Base-by-base conservation (phyloP, 2,888 invertebrate species). In the Endomychus coccineus region DNA sequence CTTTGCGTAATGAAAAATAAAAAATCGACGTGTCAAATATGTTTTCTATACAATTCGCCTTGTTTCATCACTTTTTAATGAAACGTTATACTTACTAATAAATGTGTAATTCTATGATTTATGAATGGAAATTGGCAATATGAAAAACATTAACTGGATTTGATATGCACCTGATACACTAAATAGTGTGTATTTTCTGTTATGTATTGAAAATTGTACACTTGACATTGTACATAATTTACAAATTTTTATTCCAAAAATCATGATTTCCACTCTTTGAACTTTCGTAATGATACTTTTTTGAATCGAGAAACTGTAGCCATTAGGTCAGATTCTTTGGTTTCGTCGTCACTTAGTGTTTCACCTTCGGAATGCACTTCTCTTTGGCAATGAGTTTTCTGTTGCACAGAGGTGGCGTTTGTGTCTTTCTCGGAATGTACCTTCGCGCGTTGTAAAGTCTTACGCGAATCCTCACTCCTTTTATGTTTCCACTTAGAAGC, bases 221-320 rank as follows among this genome's bases (percentile, higher is more conserved):
- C n/a, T n/a, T n/a, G n/a, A n/a, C n/a, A n/a, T n/a, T n/a, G n/a
- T n/a, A n/a, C n/a, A n/a, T n/a, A 19, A 7, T 19, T 19, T 19
- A 7, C n/a, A 19, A n/a, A 6, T 15, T 15, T 6, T 12, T 52
- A 59, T 36, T 62, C 55, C 52, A 52, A 44, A 46, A 66, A 63
- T 78, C 78, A 83, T 76, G 83, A 84, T 52, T 83, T 78, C 86
- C 86, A 86, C 34, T 83, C 83, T 55, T 83, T 73, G 40, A 87
- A 72, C 58, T 85, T 86, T 51, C 83, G 68, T 44, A 86, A 64
- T 1, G 86, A 86, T 32, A 85, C 81, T 59, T 83, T 78, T 68
- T 86, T 86, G 58, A 87, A 73, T 40, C 85, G 73, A 4, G 82
- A 77, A 35, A 85, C 82, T 9, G 84, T 80, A 13, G 80, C 78